Conservation (phyloP, 2,888 invertebrate genomes). For the Villa cingulata region DNA sequence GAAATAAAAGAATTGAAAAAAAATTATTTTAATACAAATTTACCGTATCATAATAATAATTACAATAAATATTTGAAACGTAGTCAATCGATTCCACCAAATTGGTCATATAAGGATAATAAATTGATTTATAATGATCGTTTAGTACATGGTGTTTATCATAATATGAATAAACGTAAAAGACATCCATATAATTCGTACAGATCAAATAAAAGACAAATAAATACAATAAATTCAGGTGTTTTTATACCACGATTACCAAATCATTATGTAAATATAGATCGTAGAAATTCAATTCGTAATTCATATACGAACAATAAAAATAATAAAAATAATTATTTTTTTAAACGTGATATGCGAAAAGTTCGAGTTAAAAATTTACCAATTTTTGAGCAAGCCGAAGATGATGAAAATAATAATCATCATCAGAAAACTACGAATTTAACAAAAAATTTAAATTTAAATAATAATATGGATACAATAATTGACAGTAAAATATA, state of each 20-base stretch:
- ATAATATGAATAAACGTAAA: neutral
- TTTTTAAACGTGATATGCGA: neutral
- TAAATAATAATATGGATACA: conserved; percentile 18
- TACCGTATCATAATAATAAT: neutral
- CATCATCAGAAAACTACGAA: neutral
- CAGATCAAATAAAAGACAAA: neutral
- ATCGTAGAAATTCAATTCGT: neutral
- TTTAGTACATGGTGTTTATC: neutral
- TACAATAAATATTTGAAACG: neutral
- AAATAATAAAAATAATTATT: no score
- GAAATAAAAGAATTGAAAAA: no score
- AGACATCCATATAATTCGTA: neutral
- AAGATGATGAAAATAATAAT: neutral
- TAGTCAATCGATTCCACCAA: neutral
- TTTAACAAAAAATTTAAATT: neutral
- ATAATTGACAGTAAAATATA: conserved; percentile 26
- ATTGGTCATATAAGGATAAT: neutral
- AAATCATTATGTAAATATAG: conserved; percentile 4
- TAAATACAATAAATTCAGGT: neutral
- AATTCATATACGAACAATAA: neutral
- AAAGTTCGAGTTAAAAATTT: neutral
- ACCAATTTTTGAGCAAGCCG: conserved; percentile 2
- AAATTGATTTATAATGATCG: neutral
- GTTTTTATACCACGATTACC: conserved; percentile 3
- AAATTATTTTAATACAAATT: no score